phyloP scores from a whole-genome alignment of 1,140 invertebrate genomes.

The Delia radicum region DNA sequence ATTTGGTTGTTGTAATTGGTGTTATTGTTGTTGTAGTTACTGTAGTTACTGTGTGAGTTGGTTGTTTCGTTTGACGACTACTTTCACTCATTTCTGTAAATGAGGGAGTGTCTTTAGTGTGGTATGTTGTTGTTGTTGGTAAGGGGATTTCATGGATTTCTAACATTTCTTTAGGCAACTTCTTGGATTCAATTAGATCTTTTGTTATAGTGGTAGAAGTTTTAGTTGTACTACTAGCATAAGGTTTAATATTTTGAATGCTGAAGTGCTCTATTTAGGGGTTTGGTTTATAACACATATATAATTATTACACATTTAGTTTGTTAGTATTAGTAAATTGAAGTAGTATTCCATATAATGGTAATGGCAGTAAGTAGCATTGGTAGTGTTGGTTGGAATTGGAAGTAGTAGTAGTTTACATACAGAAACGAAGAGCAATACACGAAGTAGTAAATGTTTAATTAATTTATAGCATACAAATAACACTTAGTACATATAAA shows the following conservation, averaged over 20 bases:
- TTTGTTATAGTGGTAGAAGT: constrained; percentile 19
- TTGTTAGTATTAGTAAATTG: neutral
- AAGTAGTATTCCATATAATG: neutral
- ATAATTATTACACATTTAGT: neutral
- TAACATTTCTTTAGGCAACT: constrained; percentile 52
- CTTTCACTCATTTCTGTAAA: constrained; percentile 55
- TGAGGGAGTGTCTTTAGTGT: constrained; percentile 55
- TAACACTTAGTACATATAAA: too few relatives aligned
- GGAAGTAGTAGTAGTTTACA: neutral
- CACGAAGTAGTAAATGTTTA: neutral
- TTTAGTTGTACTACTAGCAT: constrained; percentile 42
- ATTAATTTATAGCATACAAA: too few relatives aligned
- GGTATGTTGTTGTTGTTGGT: constrained; percentile 29
- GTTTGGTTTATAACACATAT: neutral
- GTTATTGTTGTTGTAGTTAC: constrained; percentile 27
- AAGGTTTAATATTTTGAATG: constrained; percentile 53
- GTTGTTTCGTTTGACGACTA: constrained; percentile 45
- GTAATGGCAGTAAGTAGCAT: neutral
- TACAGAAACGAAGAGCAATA: neutral
- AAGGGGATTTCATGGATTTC: constrained; percentile 28
- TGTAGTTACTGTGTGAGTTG: constrained; percentile 33
- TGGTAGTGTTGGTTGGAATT: neutral
- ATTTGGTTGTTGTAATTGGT: constrained; percentile 24
- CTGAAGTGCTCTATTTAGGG: constrained; percentile 51
- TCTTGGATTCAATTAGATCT: constrained; percentile 48